phyloP scores from a whole-genome alignment of 2,113 vertebrate genomes.

The Lagopus muta region DNA sequence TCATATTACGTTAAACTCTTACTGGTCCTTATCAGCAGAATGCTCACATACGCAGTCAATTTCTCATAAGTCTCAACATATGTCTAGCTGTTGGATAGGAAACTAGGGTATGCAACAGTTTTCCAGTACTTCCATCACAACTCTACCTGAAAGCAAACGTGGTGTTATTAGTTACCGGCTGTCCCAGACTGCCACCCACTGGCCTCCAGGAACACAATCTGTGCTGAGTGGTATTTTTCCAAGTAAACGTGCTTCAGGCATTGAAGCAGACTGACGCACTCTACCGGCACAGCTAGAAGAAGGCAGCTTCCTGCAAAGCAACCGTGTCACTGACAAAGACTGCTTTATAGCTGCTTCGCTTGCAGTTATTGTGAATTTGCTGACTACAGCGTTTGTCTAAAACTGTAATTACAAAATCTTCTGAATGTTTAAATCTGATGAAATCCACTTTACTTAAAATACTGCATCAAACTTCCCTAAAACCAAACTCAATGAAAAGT shows the following conservation, averaged over 20 bases:
- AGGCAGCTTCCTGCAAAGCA: neutral
- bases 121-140: neutral
- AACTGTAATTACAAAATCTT: neutral
- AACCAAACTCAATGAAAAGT: neutral
- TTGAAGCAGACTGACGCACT: neutral
- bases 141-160: rapidly evolving
- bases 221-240: neutral
- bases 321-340: rapidly evolving
- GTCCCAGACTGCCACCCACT: slow-evolving; percentile 53
- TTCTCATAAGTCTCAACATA: neutral
- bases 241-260: neutral
- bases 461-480: neutral
- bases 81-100: neutral
- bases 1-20: neutral
- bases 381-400: neutral
- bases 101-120: neutral
- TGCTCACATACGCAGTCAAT: neutral
- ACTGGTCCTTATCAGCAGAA: neutral
- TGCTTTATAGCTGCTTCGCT: neutral
- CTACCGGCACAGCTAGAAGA: neutral
- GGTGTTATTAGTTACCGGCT: neutral
- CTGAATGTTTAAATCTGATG: neutral
- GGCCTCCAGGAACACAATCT: neutral
- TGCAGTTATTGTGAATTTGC: neutral
- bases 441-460: no score